phyloP scores from a whole-genome alignment of 2,888 invertebrate species.

The Andrena praecox region DNA sequence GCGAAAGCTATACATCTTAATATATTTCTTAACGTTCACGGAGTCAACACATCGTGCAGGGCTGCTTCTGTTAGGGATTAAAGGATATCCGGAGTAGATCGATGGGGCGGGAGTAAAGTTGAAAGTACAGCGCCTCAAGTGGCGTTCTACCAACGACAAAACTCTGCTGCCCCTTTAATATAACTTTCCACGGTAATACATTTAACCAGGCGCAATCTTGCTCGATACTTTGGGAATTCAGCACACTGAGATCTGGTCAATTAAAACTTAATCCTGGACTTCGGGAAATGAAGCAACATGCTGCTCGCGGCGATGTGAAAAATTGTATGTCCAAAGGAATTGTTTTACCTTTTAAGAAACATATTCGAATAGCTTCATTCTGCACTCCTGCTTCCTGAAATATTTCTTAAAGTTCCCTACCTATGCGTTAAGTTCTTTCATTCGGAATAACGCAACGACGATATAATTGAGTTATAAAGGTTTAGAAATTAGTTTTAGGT shows the following conservation, averaged over 20 bases:
- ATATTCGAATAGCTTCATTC: too few species aligned
- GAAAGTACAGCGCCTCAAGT: conserved; percentile 34
- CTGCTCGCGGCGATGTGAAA: not conserved
- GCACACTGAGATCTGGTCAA: not conserved
- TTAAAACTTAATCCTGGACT: conserved; percentile 13
- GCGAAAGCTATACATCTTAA: too few species aligned
- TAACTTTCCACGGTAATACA: conserved; percentile 38
- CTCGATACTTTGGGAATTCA: conserved; percentile 27
- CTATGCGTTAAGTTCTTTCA: too few species aligned
- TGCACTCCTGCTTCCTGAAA: too few species aligned
- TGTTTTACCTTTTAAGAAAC: not conserved
- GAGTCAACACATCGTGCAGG: conserved; percentile 12
- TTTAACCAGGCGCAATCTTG: conserved; percentile 33
- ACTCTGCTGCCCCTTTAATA: conserved; percentile 42
- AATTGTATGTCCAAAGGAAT: not conserved
- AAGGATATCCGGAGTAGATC: conserved; percentile 34
- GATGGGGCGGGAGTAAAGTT: conserved; percentile 20
- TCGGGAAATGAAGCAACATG: not conserved
- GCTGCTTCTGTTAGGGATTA: conserved; percentile 17
- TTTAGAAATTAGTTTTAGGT: too few species aligned
- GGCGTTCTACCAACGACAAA: conserved; percentile 28
- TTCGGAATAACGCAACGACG: too few species aligned
- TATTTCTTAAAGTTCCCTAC: too few species aligned
- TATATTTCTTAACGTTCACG: conserved; percentile 3
- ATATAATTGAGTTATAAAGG: too few species aligned